Conservation (phyloP, 2,113 vertebrate genomes). For the Potamarius usumacintae region DNA sequence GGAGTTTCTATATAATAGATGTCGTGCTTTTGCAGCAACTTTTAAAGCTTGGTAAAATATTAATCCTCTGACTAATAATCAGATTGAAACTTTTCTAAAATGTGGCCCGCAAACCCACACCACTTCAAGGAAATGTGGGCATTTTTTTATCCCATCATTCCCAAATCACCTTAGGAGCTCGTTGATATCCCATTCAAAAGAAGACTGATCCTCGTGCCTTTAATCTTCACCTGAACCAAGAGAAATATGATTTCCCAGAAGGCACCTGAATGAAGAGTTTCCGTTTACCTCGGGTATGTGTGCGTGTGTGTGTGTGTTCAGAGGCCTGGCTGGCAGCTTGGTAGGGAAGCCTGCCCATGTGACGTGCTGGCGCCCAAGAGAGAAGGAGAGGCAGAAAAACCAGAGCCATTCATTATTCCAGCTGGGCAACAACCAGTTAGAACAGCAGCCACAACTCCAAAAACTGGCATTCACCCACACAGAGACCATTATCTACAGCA, state of each 20-base stretch:
- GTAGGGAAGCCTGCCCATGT: conserved; percentile 32
- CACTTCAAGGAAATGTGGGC: conserved; percentile 23
- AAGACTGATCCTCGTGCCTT: background rate
- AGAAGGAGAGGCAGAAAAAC: conserved; percentile 42
- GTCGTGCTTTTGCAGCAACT: conserved; percentile 38
- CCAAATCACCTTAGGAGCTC: conserved; percentile 11
- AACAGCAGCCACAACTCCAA: conserved; percentile 65
- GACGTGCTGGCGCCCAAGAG: conserved; percentile 37
- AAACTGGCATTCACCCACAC: conserved; percentile 57
- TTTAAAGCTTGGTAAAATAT: conserved; percentile 37
- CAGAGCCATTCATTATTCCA: conserved; percentile 61
- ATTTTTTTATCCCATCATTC: background rate
- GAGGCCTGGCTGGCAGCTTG: conserved; percentile 38
- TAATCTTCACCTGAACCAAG: conserved; percentile 24
- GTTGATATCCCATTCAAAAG: conserved; percentile 9
- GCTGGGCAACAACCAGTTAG: conserved; percentile 68
- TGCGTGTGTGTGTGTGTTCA: background rate
- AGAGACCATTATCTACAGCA: conserved; percentile 66
- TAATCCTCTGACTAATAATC: conserved; percentile 58
- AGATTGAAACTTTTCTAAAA: conserved; percentile 47
- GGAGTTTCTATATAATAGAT: background rate
- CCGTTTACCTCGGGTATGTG: conserved; percentile 19
- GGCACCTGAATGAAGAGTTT: conserved; percentile 23
- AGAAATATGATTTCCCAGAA: conserved; percentile 22
- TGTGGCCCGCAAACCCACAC: conserved; percentile 9